These are phyloP conservation scores for Saccostrea glomerata DNA, from an alignment of 1,140 invertebrate genomes.

Conservation along the genomic window DNA sequence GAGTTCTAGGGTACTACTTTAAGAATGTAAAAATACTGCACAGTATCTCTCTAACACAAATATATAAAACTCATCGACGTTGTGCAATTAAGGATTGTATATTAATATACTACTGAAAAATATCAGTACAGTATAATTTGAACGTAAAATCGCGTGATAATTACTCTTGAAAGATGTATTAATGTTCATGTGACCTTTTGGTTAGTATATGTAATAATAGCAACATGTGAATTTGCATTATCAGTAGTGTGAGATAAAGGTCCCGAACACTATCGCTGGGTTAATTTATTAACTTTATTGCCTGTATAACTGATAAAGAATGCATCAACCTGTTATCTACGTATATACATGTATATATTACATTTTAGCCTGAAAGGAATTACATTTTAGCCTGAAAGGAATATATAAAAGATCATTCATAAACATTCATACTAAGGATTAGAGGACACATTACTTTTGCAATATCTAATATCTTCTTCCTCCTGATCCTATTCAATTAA, in stretches of 20 bases:
- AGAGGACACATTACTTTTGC: too few species aligned
- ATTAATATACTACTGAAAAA: not conserved
- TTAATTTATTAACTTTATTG: not conserved
- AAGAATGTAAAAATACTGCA: not conserved
- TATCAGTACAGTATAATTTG: not conserved
- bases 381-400: too few species aligned
- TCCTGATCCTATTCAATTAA: too few species aligned
- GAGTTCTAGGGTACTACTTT: not conserved
- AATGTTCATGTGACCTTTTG: not conserved
- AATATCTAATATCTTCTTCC: too few species aligned
- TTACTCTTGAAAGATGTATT: not conserved
- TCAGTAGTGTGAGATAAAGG: not conserved
- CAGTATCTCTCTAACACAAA: not conserved
- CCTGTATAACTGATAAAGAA: not conserved
- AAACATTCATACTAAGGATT: too few species aligned
- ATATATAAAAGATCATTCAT: too few species aligned
- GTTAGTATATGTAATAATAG: not conserved
- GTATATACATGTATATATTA: too few species aligned
- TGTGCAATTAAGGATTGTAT: not conserved
- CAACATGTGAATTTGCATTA: not conserved
- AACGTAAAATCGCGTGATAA: conserved; percentile 7
- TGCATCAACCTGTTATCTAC: not conserved
- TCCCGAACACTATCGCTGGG: not conserved
- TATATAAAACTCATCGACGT: not conserved
- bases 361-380: too few species aligned